A percentile compares a stretch with the other conserved stretches of the same genome.
These are phyloP conservation scores for Hyposoter didymator DNA, from an alignment of 2,888 invertebrate species.

Conservation along the genomic window DNA sequence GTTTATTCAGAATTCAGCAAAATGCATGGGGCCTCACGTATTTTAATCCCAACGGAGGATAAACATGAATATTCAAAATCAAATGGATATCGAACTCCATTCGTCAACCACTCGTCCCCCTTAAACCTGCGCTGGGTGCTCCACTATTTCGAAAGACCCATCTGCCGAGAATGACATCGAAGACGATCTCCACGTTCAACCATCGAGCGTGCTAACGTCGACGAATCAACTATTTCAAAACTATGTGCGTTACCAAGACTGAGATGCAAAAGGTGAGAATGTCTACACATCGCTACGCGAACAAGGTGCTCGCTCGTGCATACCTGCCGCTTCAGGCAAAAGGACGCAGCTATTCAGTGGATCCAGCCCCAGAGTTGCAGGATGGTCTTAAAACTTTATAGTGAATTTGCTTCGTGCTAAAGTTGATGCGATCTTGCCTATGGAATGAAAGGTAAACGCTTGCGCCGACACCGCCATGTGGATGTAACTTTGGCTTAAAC, in stretches of 20 bases:
- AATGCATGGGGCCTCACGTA: background rate
- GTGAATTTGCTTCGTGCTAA: conserved; percentile 32
- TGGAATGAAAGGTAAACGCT: conserved; percentile 60
- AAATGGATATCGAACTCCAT: background rate
- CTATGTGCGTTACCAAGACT: conserved; percentile 21
- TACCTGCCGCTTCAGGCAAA: conserved; percentile 26
- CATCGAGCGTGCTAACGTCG: background rate
- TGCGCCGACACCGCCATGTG: conserved; percentile 11
- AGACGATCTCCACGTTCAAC: background rate
- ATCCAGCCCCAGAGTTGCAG: conserved; percentile 7
- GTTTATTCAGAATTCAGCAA: background rate
- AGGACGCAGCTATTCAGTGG: conserved; percentile 18
- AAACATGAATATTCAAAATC: background rate
- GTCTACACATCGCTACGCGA: background rate
- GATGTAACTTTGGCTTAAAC: conserved; percentile 53
- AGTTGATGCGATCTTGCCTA: conserved; percentile 47
- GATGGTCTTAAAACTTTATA: conserved; percentile 51
- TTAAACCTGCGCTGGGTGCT: background rate
- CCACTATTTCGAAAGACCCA: background rate
- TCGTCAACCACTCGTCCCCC: background rate
- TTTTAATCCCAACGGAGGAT: background rate
- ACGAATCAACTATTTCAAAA: conserved; percentile 23
- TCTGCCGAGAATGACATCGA: background rate
- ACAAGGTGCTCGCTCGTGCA: conserved; percentile 9
- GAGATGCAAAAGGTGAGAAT: conserved; percentile 7